Conservation (phyloP, 2,888 invertebrate species). For the Hirtodrosophila cameraria region DNA sequence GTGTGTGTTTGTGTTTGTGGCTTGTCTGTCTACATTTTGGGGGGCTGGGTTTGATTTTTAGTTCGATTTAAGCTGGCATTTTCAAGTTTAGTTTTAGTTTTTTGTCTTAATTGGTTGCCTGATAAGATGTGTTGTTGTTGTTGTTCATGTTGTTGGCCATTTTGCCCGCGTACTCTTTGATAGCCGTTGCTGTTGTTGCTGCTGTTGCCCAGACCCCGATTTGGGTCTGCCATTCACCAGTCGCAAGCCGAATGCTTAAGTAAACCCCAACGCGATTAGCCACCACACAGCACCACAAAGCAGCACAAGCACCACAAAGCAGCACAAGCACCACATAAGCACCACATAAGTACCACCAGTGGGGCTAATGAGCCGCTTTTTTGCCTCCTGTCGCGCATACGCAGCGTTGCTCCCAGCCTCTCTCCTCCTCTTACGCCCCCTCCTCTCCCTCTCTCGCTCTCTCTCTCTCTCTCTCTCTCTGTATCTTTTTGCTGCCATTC, state of each 20-base stretch:
- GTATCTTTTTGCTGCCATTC: too few species aligned
- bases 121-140: conserved; percentile 78
- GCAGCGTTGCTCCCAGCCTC: conserved; percentile 43
- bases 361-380: conserved; percentile 52
- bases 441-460: too few species aligned
- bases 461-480: too few species aligned
- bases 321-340: too few species aligned
- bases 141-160: conserved; percentile 54
- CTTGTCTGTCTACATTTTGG: conserved; percentile 4
- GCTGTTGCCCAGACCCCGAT: background rate
- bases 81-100: conserved; percentile 63
- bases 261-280: conserved; percentile 41
- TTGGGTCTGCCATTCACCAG: conserved; percentile 42
- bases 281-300: conserved; percentile 23
- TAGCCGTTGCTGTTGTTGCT: conserved; percentile 16
- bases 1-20: conserved; percentile 29
- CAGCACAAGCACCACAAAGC: too few species aligned
- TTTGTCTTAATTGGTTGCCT: conserved; percentile 74
- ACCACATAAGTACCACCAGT: too few species aligned
- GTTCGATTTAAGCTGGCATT: conserved; percentile 64
- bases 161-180: conserved; percentile 44
- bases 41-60: conserved; percentile 59
- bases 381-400: conserved; percentile 52
- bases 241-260: conserved; percentile 7
- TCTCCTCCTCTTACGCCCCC: too few species aligned